Conservation (phyloP, 1,140 invertebrate genomes). For the Trichonephila clavipes region DNA sequence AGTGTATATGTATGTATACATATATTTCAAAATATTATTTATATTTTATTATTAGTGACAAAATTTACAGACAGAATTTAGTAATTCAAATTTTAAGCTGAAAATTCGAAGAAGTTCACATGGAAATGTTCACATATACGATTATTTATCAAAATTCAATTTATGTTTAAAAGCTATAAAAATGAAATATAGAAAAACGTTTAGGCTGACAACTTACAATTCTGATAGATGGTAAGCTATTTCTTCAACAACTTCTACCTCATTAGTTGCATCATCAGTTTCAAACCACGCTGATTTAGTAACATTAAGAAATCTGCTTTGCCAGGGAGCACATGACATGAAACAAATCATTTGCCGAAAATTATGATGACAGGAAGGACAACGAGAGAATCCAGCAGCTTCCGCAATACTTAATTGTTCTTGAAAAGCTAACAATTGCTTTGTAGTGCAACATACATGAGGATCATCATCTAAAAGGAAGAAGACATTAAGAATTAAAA, state of each 20-base stretch:
- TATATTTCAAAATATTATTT: too few species aligned
- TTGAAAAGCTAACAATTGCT: constrained; percentile 39
- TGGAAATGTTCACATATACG: too few species aligned
- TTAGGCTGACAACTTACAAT: constrained; percentile 34
- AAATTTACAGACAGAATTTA: too few species aligned
- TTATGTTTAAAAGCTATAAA: too few species aligned
- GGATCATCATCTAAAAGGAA: constrained; percentile 65
- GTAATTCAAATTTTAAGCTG: too few species aligned
- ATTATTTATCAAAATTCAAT: too few species aligned
- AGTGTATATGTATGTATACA: too few species aligned
- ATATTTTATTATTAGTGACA: too few species aligned
- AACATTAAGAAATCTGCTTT: constrained; percentile 76
- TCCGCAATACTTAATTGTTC: constrained; percentile 51
- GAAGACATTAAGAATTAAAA: background rate
- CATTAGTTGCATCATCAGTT: background rate
- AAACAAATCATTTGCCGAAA: constrained; percentile 78
- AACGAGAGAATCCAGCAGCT: constrained; percentile 75
- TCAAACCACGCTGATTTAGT: constrained; percentile 35
- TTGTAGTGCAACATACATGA: constrained; percentile 70
- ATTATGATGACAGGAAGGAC: constrained; percentile 78
- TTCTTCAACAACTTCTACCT: constrained; percentile 62
- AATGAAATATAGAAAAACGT: background rate
- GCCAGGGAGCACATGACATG: constrained; percentile 77
- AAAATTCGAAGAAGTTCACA: too few species aligned
- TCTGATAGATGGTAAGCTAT: constrained; percentile 66